Base-by-base conservation (phyloP, 2,888 invertebrate genomes). In the Gymnocheta viridis region DNA sequence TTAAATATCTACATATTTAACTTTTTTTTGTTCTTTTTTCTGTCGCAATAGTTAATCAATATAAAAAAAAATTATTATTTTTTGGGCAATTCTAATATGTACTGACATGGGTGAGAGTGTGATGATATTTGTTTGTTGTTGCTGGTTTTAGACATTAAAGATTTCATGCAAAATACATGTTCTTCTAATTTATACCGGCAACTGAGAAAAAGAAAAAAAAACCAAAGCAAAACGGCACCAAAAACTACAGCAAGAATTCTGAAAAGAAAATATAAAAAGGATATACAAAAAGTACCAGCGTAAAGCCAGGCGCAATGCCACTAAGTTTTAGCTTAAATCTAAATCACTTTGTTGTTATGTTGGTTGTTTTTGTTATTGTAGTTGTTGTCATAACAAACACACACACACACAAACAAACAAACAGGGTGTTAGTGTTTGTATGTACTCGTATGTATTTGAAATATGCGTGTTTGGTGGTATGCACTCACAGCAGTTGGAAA, bases 311-410 rank as follows among this genome's bases (percentile, higher is more conserved):
- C 73, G 70, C 60, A 60, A 19, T 58, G 74, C 22, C 66, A 73
- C 56, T 32, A 51, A 74, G 70, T 78, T 62, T 77, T 73, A 74
- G 77, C 77, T 66, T 49, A 73, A 80, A 54, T 73, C 82, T 85
- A 82, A 82, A 78, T 64, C 78, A 69, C 56, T 70, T 47, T 82
- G 44, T 35, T 49, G 54, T 60, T 22, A 44, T 41, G 38, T 12
- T 76, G 51, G 6, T 81, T 73, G 58, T 56, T 38, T 32, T 49
- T 73, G 35, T 54, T 60, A 44, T 44, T 80, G 35, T 80, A 66
- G 27, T 58, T 22, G 17, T 51, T 17, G n/a, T 10, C 27, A 51
- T 29, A 22, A 12, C n/a, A 19, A 19, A 32, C 24, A 22, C 29
- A 32, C 4, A 38, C 35, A 17, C 0, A 47, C 17, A 10, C 9